phyloP scores from a whole-genome alignment of 2,797 vertebrate genomes.

The Parauchenoglanis punctatus region DNA sequence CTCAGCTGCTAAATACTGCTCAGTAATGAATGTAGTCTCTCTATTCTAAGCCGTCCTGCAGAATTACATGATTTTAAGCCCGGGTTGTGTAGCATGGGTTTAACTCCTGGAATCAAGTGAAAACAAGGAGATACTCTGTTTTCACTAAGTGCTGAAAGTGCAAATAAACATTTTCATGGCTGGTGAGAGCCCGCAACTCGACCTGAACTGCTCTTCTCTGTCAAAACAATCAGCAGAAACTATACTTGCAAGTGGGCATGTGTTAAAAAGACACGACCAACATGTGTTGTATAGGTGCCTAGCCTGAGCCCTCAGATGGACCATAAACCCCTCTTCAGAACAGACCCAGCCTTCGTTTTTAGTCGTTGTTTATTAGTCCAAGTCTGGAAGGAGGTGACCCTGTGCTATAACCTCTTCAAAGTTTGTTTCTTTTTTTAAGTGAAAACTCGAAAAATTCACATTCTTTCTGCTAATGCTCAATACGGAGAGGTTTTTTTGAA shows the following conservation, averaged over 20 bases:
- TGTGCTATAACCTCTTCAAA: not conserved
- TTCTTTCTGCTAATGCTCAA: not conserved
- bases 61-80: conserved; percentile 3
- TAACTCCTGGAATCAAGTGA: conserved; percentile 25
- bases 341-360: not conserved
- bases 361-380: not conserved
- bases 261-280: conserved; percentile 10
- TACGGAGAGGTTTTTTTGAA: not conserved
- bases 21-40: not conserved
- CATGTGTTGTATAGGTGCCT: not conserved
- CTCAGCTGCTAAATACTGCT: not conserved
- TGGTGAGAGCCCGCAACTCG: conserved; percentile 55
- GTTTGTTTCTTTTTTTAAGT: not conserved
- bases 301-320: conserved; percentile 18
- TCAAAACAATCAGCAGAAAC: conserved; percentile 58
- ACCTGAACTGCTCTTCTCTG: conserved; percentile 50
- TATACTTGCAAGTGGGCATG: not conserved
- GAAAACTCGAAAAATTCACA: not conserved
- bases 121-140: conserved; percentile 58
- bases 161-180: conserved; percentile 63
- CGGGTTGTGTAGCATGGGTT: not conserved
- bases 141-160: conserved; percentile 51
- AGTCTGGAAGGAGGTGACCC: not conserved
- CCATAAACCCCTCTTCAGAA: conserved; percentile 20
- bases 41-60: conserved; percentile 11